Evolutionary conservation across 2,888 invertebrate species (phyloP).

Genomic region (Sipha maydis): DNA sequence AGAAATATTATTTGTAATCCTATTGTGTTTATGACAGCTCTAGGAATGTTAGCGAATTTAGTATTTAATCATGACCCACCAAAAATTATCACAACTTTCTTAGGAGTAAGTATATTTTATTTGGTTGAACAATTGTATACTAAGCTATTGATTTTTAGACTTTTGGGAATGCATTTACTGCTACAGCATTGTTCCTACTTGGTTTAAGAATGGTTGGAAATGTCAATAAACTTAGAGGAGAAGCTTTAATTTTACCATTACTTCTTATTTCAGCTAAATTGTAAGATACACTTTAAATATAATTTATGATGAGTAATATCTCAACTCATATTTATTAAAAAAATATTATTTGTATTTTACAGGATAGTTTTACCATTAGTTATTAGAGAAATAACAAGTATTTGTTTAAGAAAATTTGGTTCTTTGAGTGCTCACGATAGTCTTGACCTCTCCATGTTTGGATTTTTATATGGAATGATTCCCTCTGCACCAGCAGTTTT

Average conservation of each 20-base stretch:
- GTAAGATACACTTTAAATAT: constrained; percentile 68
- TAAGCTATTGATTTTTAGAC: constrained; percentile 69
- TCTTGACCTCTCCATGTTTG: constrained; percentile 86
- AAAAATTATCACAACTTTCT: constrained; percentile 77
- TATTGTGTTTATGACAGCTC: constrained; percentile 89
- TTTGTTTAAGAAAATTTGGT: constrained; percentile 75
- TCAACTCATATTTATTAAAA: too few species aligned
- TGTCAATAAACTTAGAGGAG: constrained; percentile 80
- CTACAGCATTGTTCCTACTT: constrained; percentile 88
- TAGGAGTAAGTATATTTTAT: constrained; percentile 73
- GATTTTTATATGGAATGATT: constrained; percentile 94
- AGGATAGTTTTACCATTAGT: constrained; percentile 85
- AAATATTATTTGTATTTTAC: constrained; percentile 59
- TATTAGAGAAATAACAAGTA: constrained; percentile 84
- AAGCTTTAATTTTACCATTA: constrained; percentile 83
- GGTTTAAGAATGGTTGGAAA: constrained; percentile 94
- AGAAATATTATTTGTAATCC: constrained; percentile 88
- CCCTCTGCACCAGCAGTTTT: constrained; percentile 97
- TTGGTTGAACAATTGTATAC: not conserved
- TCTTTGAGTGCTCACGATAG: constrained; percentile 77
- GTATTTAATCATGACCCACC: constrained; percentile 83
- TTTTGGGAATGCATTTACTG: constrained; percentile 89
- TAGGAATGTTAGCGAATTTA: constrained; percentile 88
- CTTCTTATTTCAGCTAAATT: constrained; percentile 90
- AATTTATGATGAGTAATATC: not conserved